phyloP scores from a whole-genome alignment of 2,797 vertebrate genomes.

The Micromesistius poutassou region DNA sequence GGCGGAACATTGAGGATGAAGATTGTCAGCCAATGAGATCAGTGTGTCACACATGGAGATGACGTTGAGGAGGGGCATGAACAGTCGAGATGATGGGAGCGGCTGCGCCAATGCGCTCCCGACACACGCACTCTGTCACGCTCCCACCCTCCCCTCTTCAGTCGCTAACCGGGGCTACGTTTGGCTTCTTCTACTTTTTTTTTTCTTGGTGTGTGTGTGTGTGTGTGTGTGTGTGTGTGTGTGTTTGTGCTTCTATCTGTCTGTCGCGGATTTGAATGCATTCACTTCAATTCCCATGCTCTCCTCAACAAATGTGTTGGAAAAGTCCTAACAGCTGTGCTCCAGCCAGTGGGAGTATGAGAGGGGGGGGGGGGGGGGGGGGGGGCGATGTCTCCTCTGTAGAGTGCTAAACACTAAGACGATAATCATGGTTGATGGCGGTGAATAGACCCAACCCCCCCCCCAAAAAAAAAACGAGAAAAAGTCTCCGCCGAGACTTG shows the following conservation, averaged over 20 bases:
- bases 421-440: not conserved
- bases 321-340: not conserved
- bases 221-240: not conserved
- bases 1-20: constrained; percentile 50
- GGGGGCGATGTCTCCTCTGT: not conserved
- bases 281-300: not conserved
- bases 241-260: constrained; percentile 4
- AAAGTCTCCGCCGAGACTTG: constrained; percentile 7
- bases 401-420: no score
- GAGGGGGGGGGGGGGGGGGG: not conserved
- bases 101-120: constrained; percentile 47
- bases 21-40: constrained; percentile 41
- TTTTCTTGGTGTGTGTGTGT: no score
- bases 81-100: constrained; percentile 59
- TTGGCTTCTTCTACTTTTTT: not conserved
- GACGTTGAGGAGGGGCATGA: constrained; percentile 32
- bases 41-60: constrained; percentile 23
- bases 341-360: not conserved
- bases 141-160: constrained; percentile 20
- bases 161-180: constrained; percentile 22
- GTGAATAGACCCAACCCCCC: no score
- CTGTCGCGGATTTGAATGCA: not conserved
- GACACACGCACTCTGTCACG: constrained; percentile 12
- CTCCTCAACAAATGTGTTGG: not conserved
- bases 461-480: not conserved